Evolutionary conservation across 2,113 vertebrate genomes (phyloP).

Genomic region (Pseudorectes ferrugineus): DNA sequence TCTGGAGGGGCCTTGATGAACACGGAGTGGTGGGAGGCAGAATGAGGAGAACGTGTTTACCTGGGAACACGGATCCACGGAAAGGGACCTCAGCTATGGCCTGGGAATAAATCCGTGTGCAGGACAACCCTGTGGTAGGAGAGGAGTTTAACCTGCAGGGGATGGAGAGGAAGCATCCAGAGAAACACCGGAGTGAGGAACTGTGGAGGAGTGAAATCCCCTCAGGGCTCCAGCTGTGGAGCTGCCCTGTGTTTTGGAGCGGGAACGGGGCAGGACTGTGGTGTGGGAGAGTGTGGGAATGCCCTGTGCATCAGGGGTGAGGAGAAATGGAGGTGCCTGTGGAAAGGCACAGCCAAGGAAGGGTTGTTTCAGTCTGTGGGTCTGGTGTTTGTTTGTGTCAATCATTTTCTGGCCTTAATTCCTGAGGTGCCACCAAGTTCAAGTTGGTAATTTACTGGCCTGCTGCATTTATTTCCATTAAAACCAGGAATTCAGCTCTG

Average conservation of each 20-base stretch:
- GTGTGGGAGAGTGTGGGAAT: neutral
- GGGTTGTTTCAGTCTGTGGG: no score
- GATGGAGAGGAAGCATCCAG: neutral
- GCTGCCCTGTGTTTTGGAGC: neutral
- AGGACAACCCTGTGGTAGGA: neutral
- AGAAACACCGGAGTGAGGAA: neutral
- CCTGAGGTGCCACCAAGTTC: neutral
- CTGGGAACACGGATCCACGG: neutral
- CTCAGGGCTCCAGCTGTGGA: neutral
- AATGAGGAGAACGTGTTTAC: rapidly evolving
- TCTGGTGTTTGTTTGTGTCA: neutral
- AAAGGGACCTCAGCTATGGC: neutral
- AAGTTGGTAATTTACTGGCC: neutral
- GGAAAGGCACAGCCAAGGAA: neutral
- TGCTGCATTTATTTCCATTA: neutral
- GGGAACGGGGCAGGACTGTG: neutral
- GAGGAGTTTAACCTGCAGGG: neutral
- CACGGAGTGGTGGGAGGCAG: rapidly evolving
- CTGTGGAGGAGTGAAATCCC: neutral
- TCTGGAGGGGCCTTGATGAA: neutral
- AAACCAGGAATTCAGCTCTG: neutral
- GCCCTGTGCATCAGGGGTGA: neutral
- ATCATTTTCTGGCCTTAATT: neutral
- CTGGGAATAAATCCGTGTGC: neutral
- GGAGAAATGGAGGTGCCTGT: neutral